phyloP scores from a whole-genome alignment of 2,888 invertebrate species.

The Celastrina argiolus region DNA sequence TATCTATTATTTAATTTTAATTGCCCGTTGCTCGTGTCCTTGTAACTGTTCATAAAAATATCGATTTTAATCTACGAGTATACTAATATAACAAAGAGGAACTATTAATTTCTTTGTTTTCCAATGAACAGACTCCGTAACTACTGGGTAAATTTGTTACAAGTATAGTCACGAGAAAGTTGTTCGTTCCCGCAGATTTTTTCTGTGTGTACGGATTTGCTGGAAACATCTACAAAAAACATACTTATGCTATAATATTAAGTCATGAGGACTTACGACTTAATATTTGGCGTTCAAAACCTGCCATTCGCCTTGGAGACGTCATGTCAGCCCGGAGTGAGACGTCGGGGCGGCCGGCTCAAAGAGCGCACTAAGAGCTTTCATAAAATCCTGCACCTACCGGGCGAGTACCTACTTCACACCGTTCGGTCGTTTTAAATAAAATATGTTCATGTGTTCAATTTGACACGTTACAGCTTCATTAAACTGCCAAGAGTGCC shows the following conservation, averaged over 20 bases:
- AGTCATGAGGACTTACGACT: not conserved
- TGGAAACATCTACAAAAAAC: too few species aligned
- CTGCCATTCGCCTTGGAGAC: not conserved
- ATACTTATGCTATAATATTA: conserved; percentile 1
- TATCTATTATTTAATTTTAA: not conserved
- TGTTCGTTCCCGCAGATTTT: too few species aligned
- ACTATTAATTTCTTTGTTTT: too few species aligned
- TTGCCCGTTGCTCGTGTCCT: too few species aligned
- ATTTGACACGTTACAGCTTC: conserved; percentile 16
- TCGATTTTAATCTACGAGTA: too few species aligned
- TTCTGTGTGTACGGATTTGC: too few species aligned
- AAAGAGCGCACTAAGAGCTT: conserved; percentile 10
- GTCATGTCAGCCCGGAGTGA: conserved; percentile 5
- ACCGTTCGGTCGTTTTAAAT: conserved; percentile 1
- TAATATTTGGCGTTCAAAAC: not conserved
- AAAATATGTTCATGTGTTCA: conserved; percentile 3
- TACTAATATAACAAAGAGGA: too few species aligned
- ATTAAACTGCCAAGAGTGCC: not conserved
- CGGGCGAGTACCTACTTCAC: not conserved
- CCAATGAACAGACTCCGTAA: too few species aligned
- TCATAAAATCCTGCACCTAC: conserved; percentile 6
- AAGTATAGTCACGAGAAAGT: too few species aligned
- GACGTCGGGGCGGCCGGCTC: not conserved
- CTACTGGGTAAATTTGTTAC: too few species aligned
- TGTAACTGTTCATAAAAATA: too few species aligned